These are phyloP conservation scores for Perca flavescens DNA, from an alignment of 2,113 vertebrate species.

Conservation along the genomic window DNA sequence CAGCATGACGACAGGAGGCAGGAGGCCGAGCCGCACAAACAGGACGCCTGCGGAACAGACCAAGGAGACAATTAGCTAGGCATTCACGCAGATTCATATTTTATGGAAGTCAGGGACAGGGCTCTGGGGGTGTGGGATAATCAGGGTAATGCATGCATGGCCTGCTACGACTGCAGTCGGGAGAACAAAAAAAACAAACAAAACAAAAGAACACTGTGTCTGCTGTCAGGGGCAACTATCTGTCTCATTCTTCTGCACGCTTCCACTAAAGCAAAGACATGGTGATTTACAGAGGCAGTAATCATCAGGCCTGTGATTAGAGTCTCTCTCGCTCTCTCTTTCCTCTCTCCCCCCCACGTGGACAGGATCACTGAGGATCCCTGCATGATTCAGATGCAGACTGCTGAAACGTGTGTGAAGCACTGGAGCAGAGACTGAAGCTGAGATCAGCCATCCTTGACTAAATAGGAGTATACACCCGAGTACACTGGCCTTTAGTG, in stretches of 20 bases:
- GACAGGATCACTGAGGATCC: conserved; percentile 35
- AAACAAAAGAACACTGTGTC: conserved; percentile 17
- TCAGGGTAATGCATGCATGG: conserved; percentile 56
- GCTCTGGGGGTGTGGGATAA: conserved; percentile 37
- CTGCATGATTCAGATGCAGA: conserved; percentile 9
- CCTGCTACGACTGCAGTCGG: neutral
- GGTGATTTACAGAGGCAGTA: conserved; percentile 7
- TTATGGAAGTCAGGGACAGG: conserved; percentile 2
- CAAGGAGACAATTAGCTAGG: conserved; percentile 9
- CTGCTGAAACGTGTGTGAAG: conserved; percentile 38
- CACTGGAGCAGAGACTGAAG: conserved; percentile 19
- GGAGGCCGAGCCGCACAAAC: conserved; percentile 92
- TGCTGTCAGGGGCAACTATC: conserved; percentile 37
- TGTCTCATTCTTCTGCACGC: neutral
- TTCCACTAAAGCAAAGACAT: conserved; percentile 17
- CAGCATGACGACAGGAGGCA: conserved; percentile 93
- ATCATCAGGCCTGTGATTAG: conserved; percentile 28
- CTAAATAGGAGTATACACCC: conserved; percentile 15
- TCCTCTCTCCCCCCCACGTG: neutral
- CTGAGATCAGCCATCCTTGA: conserved; percentile 40
- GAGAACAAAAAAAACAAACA: neutral
- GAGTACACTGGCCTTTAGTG: conserved; percentile 14
- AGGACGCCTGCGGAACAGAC: conserved; percentile 85
- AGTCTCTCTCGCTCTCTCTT: neutral
- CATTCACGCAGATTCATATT: conserved; percentile 12